These are phyloP conservation scores for Tanytarsus gracilentus DNA, from an alignment of 2,888 invertebrate species.

Conservation along the genomic window DNA sequence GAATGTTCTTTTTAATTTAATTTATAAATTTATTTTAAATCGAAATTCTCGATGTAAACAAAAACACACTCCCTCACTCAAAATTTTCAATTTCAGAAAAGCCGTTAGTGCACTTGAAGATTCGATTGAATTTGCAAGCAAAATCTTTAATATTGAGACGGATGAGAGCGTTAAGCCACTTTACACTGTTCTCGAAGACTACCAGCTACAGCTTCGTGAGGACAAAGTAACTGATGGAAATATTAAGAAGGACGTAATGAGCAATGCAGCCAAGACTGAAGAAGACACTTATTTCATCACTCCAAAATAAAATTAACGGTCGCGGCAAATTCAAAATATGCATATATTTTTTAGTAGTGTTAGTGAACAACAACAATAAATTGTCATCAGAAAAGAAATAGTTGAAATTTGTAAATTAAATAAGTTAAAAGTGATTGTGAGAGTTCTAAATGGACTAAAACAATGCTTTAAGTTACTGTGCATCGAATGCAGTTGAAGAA, in stretches of 20 bases:
- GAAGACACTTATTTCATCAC: slow-evolving; percentile 83
- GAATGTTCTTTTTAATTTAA: no score
- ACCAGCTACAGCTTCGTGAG: slow-evolving; percentile 56
- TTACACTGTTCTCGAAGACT: slow-evolving; percentile 71
- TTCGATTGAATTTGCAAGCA: slow-evolving; percentile 75
- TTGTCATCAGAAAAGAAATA: neutral
- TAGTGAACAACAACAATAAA: neutral
- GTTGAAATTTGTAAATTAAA: neutral
- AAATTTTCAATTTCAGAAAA: slow-evolving; percentile 35
- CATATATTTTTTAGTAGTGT: no score
- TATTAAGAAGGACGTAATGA: slow-evolving; percentile 57
- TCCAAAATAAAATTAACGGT: slow-evolving; percentile 48
- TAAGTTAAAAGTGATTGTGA: neutral
- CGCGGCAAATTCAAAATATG: neutral
- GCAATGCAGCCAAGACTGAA: slow-evolving; percentile 63
- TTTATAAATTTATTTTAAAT: no score
- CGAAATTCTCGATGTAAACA: no score
- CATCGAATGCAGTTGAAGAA: no score
- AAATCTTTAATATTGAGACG: slow-evolving; percentile 62
- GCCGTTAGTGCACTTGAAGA: slow-evolving; percentile 64
- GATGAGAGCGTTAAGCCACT: slow-evolving; percentile 60
- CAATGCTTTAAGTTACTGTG: no score
- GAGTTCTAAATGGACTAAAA: no score
- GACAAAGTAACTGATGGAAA: slow-evolving; percentile 62
- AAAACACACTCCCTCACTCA: no score